Evolutionary conservation across 2,113 vertebrate genomes (phyloP), one percentile per base, ranked within the genome.

Genomic region (Ptilorrhoa leucosticta): DNA sequence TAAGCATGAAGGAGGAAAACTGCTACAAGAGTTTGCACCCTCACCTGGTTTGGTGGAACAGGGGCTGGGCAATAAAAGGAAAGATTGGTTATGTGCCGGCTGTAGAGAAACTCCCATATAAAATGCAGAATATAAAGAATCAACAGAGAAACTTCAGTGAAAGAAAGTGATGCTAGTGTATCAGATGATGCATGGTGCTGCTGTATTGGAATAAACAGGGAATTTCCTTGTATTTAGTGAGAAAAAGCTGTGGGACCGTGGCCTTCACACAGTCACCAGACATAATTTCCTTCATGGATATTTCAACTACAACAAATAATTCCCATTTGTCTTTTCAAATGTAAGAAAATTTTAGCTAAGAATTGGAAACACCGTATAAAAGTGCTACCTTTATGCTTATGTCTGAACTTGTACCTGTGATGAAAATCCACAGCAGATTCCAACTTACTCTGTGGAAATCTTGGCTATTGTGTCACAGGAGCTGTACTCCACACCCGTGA

Each of bases 391-490:
- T 45, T 4, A 24, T 4, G 65, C 19, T 73, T 28, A 14, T 12
- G n/a, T 9, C 39, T 48, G 37, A 71, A 51, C 24, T 23, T 54
- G 30, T 9, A 77, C 22, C 31, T n/a, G 0, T 10, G 24, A n/a
- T 7, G 5, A 78, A 64, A 56, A 39, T 24, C 27, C 61, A 33
- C 9, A 75, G 21, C 37, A 44, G 88, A 31, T 6, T 33, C 37
- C 48, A 81, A 95, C 99, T 99, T 99, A 99, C 99, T 99, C 99
- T 86, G 98, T 98, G 90, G 99, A 99, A 88, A 99, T 99, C 98
- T 99, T 99, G 98, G 99, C 99, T 97, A 99, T 98, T 42, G 99
- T 99, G 91, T 99, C 99, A 77, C 99, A 99, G 83, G 99, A 99
- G 91, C 98, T 99, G 97, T 99, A 99, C 96, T 99, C 98, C 93